A percentile compares a stretch with the other conserved stretches of the same genome.
Conservation (phyloP, 2,888 invertebrate genomes). For the Pandemis heparana region DNA sequence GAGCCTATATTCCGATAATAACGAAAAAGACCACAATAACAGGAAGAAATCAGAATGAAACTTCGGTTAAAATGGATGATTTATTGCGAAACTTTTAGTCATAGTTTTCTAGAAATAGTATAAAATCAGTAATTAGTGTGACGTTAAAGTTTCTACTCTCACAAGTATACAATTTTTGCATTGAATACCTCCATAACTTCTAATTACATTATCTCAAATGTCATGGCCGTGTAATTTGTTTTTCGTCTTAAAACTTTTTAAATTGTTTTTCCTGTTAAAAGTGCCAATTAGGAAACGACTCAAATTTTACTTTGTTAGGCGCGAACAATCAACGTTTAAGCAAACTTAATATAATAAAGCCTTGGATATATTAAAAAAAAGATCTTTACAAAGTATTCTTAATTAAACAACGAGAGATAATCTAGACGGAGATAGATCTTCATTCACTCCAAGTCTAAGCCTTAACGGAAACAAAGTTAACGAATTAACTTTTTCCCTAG, state of each 20-base stretch:
- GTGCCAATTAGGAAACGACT: not conserved
- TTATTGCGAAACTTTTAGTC: no score
- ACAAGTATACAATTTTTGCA: no score
- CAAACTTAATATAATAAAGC: slow-evolving; percentile 1
- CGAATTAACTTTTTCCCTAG: slow-evolving; percentile 28
- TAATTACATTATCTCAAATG: no score
- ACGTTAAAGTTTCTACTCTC: no score
- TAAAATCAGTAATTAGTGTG: no score
- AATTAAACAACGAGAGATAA: slow-evolving; percentile 35
- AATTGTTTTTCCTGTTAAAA: not conserved
- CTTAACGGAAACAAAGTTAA: slow-evolving; percentile 25
- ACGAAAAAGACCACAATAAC: no score
- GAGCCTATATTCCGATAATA: no score
- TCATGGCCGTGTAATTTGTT: not conserved
- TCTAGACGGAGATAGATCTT: slow-evolving; percentile 29
- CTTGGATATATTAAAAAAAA: slow-evolving; percentile 16
- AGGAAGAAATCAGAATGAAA: no score
- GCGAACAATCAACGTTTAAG: not conserved
- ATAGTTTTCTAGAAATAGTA: no score
- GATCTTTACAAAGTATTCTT: slow-evolving; percentile 25
- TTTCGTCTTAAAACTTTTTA: not conserved
- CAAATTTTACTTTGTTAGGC: not conserved
- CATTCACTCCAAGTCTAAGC: slow-evolving; percentile 17
- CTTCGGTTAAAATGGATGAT: no score
- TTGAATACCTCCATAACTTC: no score